Conservation (phyloP, 1,140 invertebrate species). For the Bradynema listronoti region DNA sequence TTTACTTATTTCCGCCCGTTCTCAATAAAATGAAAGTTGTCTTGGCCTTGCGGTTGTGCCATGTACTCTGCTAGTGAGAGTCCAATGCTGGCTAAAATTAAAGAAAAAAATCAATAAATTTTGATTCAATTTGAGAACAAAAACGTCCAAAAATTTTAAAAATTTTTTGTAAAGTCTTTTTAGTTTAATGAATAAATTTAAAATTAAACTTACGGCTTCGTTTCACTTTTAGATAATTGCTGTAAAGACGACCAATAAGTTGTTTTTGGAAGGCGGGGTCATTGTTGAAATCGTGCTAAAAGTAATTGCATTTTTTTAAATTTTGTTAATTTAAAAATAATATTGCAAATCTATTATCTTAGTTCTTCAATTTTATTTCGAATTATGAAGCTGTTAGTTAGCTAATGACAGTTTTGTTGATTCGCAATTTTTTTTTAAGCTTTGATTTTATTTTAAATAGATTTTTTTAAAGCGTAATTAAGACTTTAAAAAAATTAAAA, state of each 20-base stretch:
- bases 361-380: no score
- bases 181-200: no score
- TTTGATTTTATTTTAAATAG: no score
- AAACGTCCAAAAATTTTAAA: no score
- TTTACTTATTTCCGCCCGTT: conserved; percentile 26
- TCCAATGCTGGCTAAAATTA: conserved; percentile 41
- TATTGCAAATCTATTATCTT: no score
- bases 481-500: not conserved
- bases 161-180: no score
- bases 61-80: conserved; percentile 43
- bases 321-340: no score
- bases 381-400: no score
- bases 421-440: no score
- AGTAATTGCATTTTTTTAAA: no score
- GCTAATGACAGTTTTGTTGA: no score
- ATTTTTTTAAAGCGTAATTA: not conserved
- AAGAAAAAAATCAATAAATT: conserved; percentile 15
- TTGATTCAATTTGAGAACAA: conserved; percentile 8
- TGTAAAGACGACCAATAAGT: conserved; percentile 29
- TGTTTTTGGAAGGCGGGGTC: conserved; percentile 6
- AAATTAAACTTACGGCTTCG: conserved; percentile 36
- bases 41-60: conserved; percentile 41
- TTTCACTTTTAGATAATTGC: conserved; percentile 28
- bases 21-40: conserved; percentile 46
- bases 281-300: conserved; percentile 8